A percentile compares a stretch with the other conserved stretches of the same genome.
Conservation (phyloP, 2,113 vertebrate genomes). For the Leuciscus idus region DNA sequence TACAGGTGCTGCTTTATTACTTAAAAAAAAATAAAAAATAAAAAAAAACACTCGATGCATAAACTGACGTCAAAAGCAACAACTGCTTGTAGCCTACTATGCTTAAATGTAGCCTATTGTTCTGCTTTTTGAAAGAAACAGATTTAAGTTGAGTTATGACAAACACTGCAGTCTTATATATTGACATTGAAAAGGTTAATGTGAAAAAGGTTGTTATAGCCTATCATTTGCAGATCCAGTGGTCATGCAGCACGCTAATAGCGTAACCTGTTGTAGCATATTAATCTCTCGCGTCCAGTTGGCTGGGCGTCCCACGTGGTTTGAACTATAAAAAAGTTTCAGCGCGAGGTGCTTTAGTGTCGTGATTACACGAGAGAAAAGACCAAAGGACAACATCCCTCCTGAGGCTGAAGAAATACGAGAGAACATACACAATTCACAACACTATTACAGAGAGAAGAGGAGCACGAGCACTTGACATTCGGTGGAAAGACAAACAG, state of each 20-base stretch:
- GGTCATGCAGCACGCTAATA: too few species aligned
- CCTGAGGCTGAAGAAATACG: conserved; percentile 24
- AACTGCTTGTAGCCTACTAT: too few species aligned
- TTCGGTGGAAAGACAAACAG: not conserved
- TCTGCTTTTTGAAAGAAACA: not conserved
- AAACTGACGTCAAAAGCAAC: not conserved
- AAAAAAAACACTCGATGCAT: not conserved
- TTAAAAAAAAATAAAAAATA: not conserved
- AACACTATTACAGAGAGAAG: not conserved
- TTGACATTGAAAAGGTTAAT: not conserved
- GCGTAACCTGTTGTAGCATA: conserved; percentile 61
- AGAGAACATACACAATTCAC: not conserved
- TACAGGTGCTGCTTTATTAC: not conserved
- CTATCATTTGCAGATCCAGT: not conserved
- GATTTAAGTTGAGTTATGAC: not conserved
- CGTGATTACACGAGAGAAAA: conserved; percentile 69
- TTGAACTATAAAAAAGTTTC: conserved; percentile 85
- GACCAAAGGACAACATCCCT: conserved; percentile 61
- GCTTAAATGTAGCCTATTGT: not conserved
- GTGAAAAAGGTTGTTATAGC: too few species aligned
- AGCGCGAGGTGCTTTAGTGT: conserved; percentile 79
- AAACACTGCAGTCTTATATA: not conserved
- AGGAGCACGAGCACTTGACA: not conserved
- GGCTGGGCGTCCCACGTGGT: conserved; percentile 89
- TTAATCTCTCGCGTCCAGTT: conserved; percentile 72